Conservation (phyloP, 1,140 invertebrate species). For the Micrasema minimum region DNA sequence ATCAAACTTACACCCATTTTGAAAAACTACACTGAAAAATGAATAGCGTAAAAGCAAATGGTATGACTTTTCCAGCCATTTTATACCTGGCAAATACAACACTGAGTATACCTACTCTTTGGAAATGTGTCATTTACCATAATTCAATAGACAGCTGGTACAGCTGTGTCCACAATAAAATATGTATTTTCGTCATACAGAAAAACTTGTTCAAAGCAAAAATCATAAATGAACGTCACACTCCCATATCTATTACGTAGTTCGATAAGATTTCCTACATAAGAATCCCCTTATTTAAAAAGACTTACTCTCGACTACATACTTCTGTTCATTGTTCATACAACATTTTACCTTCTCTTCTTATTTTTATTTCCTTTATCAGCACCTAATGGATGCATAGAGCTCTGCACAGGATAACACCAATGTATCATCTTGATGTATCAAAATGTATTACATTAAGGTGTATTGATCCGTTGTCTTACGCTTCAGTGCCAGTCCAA, state of each 20-base stretch:
- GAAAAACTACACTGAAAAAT: constrained; percentile 21
- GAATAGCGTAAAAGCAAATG: constrained; percentile 9
- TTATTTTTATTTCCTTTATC: no score
- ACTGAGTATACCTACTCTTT: constrained; percentile 13
- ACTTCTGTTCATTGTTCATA: no score
- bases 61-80: constrained; percentile 18
- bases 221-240: constrained; percentile 3
- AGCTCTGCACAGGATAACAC: no score
- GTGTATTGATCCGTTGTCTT: no score
- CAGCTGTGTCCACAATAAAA: constrained; percentile 12
- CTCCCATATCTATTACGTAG: constrained; percentile 36
- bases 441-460: no score
- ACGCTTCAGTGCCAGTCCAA: no score
- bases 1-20: constrained; percentile 19
- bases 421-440: no score
- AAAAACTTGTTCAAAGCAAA: neutral
- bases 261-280: no score
- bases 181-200: neutral
- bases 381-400: no score
- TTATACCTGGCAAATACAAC: constrained; percentile 5
- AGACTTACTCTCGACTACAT: no score
- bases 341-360: no score
- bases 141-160: neutral
- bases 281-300: no score
- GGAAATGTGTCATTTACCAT: constrained; percentile 2